Conservation (phyloP, 2,888 invertebrate genomes). For the Limnephilus rhombicus region DNA sequence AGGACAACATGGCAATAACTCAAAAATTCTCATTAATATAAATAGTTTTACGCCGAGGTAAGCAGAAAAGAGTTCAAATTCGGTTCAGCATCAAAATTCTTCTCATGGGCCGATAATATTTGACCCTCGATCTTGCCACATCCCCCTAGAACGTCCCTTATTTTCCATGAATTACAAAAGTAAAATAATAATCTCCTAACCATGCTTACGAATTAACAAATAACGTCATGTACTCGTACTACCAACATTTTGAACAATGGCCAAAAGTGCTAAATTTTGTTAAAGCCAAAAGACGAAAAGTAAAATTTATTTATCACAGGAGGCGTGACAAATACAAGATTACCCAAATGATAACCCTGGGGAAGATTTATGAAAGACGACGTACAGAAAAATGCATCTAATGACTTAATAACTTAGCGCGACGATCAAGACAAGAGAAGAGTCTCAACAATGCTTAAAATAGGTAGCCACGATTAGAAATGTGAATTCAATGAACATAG, state of each 20-base stretch:
- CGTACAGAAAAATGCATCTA: background rate
- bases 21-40: no score
- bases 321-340: background rate
- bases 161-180: no score
- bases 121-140: background rate
- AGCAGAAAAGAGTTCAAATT: background rate
- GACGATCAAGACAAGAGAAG: background rate
- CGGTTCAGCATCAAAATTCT: background rate
- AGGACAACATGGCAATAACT: no score
- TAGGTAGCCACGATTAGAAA: no score
- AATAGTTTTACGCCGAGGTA: background rate
- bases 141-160: background rate
- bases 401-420: background rate
- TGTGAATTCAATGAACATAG: no score
- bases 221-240: background rate
- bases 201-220: background rate
- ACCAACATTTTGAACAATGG: background rate
- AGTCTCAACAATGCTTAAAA: no score
- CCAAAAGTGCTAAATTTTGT: background rate
- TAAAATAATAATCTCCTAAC: background rate
- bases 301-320: no score
- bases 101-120: background rate
- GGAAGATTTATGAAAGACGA: background rate
- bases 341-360: background rate
- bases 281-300: background rate